A percentile compares a stretch with the other conserved stretches of the same genome.
Evolutionary conservation across 2,888 invertebrate genomes (phyloP).

Genomic region (Perizoma affinitatum): DNA sequence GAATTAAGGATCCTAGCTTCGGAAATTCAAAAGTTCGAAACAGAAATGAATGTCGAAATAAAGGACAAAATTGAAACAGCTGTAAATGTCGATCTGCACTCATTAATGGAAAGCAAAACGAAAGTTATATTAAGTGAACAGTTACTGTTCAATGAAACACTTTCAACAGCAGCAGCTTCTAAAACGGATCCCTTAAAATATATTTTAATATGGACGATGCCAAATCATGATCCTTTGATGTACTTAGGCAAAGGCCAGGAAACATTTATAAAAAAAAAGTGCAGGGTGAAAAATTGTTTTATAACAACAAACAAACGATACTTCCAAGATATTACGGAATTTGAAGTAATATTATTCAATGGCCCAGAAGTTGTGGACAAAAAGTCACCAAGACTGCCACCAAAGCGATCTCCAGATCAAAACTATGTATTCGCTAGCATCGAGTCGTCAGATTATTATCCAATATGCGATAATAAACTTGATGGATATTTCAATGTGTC

Average conservation of each 20-base stretch:
- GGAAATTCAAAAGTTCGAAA: conserved; percentile 10
- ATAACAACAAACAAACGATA: conserved; percentile 45
- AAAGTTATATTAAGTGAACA: conserved; percentile 4
- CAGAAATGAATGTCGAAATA: conserved; percentile 12
- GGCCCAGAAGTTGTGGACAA: conserved; percentile 46
- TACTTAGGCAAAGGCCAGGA: conserved; percentile 46
- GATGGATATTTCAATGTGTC: conserved; percentile 61
- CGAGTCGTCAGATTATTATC: conserved; percentile 56
- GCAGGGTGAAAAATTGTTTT: conserved; percentile 49
- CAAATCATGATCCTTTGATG: conserved; percentile 43
- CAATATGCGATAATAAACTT: conserved; percentile 44
- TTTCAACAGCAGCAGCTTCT: background rate
- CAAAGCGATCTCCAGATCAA: conserved; percentile 43
- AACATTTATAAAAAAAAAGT: conserved; percentile 46
- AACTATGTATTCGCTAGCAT: conserved; percentile 52
- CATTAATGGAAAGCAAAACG: background rate
- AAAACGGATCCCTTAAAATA: conserved; percentile 30
- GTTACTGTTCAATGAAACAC: background rate
- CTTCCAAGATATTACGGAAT: conserved; percentile 41
- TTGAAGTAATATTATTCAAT: conserved; percentile 52
- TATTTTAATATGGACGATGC: conserved; percentile 52
- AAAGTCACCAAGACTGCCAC: conserved; percentile 30
- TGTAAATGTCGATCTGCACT: conserved; percentile 2
- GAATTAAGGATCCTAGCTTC: conserved; percentile 1
- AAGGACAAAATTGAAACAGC: conserved; percentile 10